Base-by-base conservation (phyloP, 2,113 vertebrate genomes). In the Ptilorrhoa leucosticta region DNA sequence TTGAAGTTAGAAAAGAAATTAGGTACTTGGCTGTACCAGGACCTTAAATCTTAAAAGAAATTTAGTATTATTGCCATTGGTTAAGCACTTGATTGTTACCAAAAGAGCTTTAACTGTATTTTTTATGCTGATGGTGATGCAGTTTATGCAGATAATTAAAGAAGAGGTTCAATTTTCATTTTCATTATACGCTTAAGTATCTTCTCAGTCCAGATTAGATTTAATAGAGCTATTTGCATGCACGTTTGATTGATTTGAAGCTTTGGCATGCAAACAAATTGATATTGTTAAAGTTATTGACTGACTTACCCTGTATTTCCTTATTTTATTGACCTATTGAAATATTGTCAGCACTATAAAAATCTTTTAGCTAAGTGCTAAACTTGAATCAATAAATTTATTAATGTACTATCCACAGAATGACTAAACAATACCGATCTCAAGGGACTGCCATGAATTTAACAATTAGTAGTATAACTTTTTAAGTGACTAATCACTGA, bases 91-190 rank as follows among this genome's bases (percentile, higher is more conserved):
- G 71, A 93, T 97, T 93, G 79, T 92, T 96, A 97, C 64, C 57
- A 65, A 94, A 87, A 35, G 60, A 89, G 20, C 65, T 92, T 88
- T 94, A 88, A 70, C 57, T 81, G 28, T 37, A 79, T 83, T 90
- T 97, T 97, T 96, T 94, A 93, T 97, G 92, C 79, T 96, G 91
- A 83, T 93, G 71, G 50, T 68, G 81, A 90, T 92, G 73, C 35
- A 85, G 86, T 98, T 98, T 94, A 96, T 94, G 87, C 33, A 97
- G 95, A 96, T 97, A 97, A 98, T 98, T 97, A 97, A 98, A 97
- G 87, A 94, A 96, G 80, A 88, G 33, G 37, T 97, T 95, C 87
- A 96, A 92, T 97, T 98, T 97, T 96, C 95, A 95, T 97, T 98
- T 98, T 96, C 95, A 96, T 97, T 98, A 97, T 73, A 76, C 9